A percentile compares a stretch with the other conserved stretches of the same genome.
Conservation (phyloP, 2,888 invertebrate genomes). For the Punctoribates punctum region DNA sequence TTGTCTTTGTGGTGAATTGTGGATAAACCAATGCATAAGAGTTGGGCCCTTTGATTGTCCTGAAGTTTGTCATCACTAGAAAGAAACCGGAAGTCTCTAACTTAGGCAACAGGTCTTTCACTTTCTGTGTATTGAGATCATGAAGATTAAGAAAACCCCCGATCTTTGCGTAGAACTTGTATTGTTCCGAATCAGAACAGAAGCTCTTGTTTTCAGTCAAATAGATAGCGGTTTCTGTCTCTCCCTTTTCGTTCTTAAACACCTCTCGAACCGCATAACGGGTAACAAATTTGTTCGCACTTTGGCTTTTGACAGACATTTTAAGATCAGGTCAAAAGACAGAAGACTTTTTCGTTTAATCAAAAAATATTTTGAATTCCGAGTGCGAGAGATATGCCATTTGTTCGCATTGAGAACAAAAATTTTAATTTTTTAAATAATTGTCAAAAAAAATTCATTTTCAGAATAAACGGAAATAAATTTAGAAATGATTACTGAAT, state of each 20-base stretch:
- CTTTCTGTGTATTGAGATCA: not conserved
- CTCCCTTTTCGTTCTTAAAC: slow-evolving; percentile 19
- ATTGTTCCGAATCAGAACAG: not conserved
- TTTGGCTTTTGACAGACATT: not conserved
- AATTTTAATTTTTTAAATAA: too few relatives aligned
- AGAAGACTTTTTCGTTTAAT: too few relatives aligned
- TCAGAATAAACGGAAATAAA: too few relatives aligned
- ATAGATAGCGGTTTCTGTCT: not conserved
- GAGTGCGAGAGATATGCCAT: too few relatives aligned
- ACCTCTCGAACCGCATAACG: slow-evolving; percentile 17
- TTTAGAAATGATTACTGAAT: too few relatives aligned
- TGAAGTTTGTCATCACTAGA: slow-evolving; percentile 2
- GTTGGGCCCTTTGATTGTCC: not conserved
- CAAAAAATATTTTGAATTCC: too few relatives aligned
- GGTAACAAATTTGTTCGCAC: slow-evolving; percentile 4
- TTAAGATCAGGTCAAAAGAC: too few relatives aligned
- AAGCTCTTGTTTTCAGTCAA: not conserved
- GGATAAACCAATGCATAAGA: not conserved
- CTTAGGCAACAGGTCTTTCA: not conserved
- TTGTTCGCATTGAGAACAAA: too few relatives aligned
- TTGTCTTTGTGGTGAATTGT: not conserved
- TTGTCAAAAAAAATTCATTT: too few relatives aligned
- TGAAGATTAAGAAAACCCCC: slow-evolving; percentile 24
- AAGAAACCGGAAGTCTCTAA: not conserved
- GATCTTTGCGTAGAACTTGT: slow-evolving; percentile 24